Base-by-base conservation (phyloP, 35 echinoderm and acorn worm species). In the Eucidaris tribuloides region DNA sequence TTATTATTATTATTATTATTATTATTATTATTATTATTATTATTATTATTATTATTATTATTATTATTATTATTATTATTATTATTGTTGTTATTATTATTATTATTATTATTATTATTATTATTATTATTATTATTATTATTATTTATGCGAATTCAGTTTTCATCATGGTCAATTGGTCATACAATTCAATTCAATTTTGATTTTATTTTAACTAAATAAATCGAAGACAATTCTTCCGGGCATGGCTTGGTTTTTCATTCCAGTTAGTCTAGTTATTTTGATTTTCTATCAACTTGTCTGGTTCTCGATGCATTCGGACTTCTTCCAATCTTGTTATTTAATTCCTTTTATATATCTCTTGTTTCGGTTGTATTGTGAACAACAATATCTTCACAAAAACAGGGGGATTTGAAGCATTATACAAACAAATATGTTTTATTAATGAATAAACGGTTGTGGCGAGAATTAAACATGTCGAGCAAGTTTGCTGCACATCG, bases 41-140 rank as follows among this genome's bases (percentile, higher is more conserved):
- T 22, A 55, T 55, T 22, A 55, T 55, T 22, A 55, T 55, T 22
- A 55, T 55, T 22, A 55, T 55, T 22, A 55, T 55, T 55, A 55
- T 55, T 55, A 55, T 55, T 55, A 55, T 55, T 55, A 55, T 55
- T 55, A 55, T 55, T 55, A 55, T 55, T 55, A 55, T 55, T 55
- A 55, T 55, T 55, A 55, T 55, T 55, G 22, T 55, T 55, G 22
- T 55, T 55, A 55, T 55, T 55, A 55, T 55, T 55, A 55, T 55
- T 55, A 14, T 55, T 55, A 14, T 55, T 14, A 14, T 55, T 14
- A 14, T 55, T 14, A 14, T 55, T 14, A 13, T 55, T 14, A 14
- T 55, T 14, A 14, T 55, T 14, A 55, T 55, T 55, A 55, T 55
- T 55, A 55, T 55, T 55, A 55, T 55, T 55, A 55, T 55, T 55